Evolutionary conservation across 2,113 vertebrate genomes (phyloP), one percentile per base, ranked within the genome.

Genomic region (Hystrix brachyura): DNA sequence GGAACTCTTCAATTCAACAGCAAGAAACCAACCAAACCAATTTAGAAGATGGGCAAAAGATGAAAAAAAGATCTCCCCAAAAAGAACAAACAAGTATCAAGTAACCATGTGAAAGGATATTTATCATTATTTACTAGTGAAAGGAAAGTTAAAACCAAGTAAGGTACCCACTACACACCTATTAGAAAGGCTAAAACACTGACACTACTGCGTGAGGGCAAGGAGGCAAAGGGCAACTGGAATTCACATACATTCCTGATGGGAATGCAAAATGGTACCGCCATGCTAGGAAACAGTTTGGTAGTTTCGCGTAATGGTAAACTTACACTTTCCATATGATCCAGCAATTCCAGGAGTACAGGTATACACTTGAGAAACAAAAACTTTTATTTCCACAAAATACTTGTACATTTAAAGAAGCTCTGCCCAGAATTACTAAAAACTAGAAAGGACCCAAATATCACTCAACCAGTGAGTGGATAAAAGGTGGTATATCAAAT

Each of bases 361-460:
- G 27, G 17, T 86, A 53, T 46, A 69, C 15, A 17, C 25, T 21
- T 65, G 12, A 72, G 18, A 86, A 91, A 78, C 23, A 3, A 95
- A 91, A 65, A 80, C 23, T 48, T 32, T 14, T 1, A 72, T 38
- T 87, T 29, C 59, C 76, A 87, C 10, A 95, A 48, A 90, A 89
- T 18, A 53, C 3, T 25, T 72, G 7, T 46, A 69, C 48, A 10
- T 90, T 91, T 71, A 87, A 3, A 90, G 69, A 7, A 78, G 32
- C 21, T 93, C 59, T 57, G 74, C 55, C 74, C 27, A 67, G 79
- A 76, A 84, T 38, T 62, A 90, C 53, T 38, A 65, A 51, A 95
- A 91, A 79, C 51, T 84, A 11, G n/a, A 90, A 94, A 83, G 14
- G 92, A 94, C 8, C 43, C 7, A 55, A 57, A 74, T 74, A 79